Percentiles rank a stretch among this genome's conserved stretches.
Evolutionary conservation across 2,888 invertebrate genomes (phyloP).

Genomic region (Venustoraphidia nigricollis): DNA sequence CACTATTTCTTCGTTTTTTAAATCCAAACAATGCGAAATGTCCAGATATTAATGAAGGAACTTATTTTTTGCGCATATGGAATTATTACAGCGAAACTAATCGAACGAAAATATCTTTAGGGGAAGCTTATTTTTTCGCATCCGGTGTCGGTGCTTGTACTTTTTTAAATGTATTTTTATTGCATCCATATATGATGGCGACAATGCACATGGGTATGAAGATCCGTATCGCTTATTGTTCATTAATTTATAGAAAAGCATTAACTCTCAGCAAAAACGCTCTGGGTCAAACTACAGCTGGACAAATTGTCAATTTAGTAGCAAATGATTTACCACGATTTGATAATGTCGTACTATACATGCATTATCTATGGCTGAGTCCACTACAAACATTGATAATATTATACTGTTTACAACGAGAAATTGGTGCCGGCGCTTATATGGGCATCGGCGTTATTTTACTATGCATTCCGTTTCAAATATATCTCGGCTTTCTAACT

Average conservation of each 20-base stretch:
- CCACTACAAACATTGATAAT: constrained; percentile 47
- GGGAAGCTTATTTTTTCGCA: constrained; percentile 41
- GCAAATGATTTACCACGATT: constrained; percentile 63
- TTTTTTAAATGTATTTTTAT: constrained; percentile 42
- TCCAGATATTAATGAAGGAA: constrained; percentile 19
- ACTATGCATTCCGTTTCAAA: constrained; percentile 44
- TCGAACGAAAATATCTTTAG: constrained; percentile 18
- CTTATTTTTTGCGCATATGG: constrained; percentile 18
- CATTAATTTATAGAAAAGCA: constrained; percentile 56
- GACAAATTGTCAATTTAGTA: constrained; percentile 49
- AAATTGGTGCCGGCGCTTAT: constrained; percentile 29
- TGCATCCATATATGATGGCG: constrained; percentile 57
- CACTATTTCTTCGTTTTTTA: constrained; percentile 35
- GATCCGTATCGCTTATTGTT: constrained; percentile 52
- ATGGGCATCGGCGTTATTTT: constrained; percentile 35
- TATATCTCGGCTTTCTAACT: constrained; percentile 34
- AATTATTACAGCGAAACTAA: constrained; percentile 24
- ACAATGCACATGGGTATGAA: constrained; percentile 55
- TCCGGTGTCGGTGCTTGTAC: constrained; percentile 36
- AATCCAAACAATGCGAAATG: constrained; percentile 24
- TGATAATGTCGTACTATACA: constrained; percentile 47
- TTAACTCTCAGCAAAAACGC: constrained; percentile 46
- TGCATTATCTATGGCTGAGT: constrained; percentile 59
- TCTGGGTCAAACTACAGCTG: constrained; percentile 47
- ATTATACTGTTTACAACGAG: constrained; percentile 34